Base-by-base conservation (phyloP, 2,797 vertebrate genomes). In the Cichlasoma orientale region DNA sequence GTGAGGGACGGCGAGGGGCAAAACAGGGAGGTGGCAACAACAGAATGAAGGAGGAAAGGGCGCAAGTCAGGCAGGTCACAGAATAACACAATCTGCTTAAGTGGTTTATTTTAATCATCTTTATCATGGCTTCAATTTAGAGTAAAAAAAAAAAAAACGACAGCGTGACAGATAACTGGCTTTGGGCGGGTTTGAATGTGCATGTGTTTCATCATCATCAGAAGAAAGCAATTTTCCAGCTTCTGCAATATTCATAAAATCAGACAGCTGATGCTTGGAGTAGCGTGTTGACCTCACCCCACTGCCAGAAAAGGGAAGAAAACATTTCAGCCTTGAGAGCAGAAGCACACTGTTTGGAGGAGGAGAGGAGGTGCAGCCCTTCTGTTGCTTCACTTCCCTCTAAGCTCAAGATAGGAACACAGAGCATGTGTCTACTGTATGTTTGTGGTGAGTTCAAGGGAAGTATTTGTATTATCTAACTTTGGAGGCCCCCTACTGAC, bases 401-500 rank as follows among this genome's bases (percentile, higher is more conserved):
- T 38, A 21, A 71, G 75, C 27, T 36, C 38, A 74, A 19, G 5
- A 10, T 52, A 76, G 31, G 14, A 55, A 54, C 36, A 50, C 47
- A 52, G 8, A 73, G 38, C 10, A 9, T 7, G 25, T 29, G 57
- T 53, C 75, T 58, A 2, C 19, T 38, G 53, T 54, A 12, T 58
- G 25, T 78, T 53, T 69, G 68, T 33, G 52, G 16, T 12, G 53
- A 23, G 11, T 18, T 57, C 2, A 8, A 18, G 7, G 12, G n/a
- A 44, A 71, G 4, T 13, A 4, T 10, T 23, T 12, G 2, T 8
- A 71, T 80, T 36, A 63, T 38, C 55, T 54, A 79, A 80, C 66
- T 68, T 52, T 47, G 79, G 79, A 68, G 69, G 87, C 88, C 94
- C 88, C 56, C 95, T 94, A 44, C 77, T 93, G 94, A 92, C 75